Conservation (phyloP, 2,797 vertebrate genomes). For the Rhodeus uyekii region DNA sequence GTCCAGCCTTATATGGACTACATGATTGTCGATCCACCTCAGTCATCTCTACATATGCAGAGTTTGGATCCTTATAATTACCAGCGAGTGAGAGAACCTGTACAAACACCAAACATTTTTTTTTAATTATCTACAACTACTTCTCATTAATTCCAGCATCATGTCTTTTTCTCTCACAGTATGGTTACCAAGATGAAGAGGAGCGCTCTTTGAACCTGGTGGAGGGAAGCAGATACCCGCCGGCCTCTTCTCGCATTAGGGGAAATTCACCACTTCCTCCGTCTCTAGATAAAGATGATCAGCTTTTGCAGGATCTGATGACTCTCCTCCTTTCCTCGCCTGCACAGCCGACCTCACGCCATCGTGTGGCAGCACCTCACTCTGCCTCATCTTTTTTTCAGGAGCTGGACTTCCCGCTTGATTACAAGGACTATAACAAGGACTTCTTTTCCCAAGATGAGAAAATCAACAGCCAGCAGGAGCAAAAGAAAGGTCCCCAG, state of each 20-base stretch:
- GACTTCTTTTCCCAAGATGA: slow-evolving; percentile 74
- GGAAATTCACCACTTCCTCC: slow-evolving; percentile 39
- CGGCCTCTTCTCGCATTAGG: slow-evolving; percentile 46
- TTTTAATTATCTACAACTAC: not conserved
- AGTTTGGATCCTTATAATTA: slow-evolving; percentile 84
- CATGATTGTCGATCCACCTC: slow-evolving; percentile 75
- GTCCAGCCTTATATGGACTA: slow-evolving; percentile 85
- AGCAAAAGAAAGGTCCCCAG: slow-evolving; percentile 60
- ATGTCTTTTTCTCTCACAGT: slow-evolving; percentile 67
- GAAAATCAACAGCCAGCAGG: slow-evolving; percentile 61
- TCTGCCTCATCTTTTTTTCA: slow-evolving; percentile 68
- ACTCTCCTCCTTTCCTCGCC: slow-evolving; percentile 77
- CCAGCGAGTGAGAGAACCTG: slow-evolving; percentile 75
- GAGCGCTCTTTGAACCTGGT: slow-evolving; percentile 76
- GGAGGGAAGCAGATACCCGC: slow-evolving; percentile 64
- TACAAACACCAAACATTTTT: slow-evolving; percentile 33
- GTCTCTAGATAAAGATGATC: slow-evolving; percentile 67
- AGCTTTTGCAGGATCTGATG: slow-evolving; percentile 85
- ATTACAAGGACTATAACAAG: slow-evolving; percentile 74
- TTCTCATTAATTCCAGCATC: not conserved
- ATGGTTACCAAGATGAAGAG: slow-evolving; percentile 79
- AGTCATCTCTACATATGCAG: slow-evolving; percentile 77
- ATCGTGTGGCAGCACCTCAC: slow-evolving; percentile 61
- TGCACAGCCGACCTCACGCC: slow-evolving; percentile 63
- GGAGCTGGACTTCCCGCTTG: slow-evolving; percentile 74